Percentiles rank a stretch among this genome's conserved stretches.
Evolutionary conservation across 2,113 vertebrate species (phyloP).

Genomic region (Orycteropus afer): DNA sequence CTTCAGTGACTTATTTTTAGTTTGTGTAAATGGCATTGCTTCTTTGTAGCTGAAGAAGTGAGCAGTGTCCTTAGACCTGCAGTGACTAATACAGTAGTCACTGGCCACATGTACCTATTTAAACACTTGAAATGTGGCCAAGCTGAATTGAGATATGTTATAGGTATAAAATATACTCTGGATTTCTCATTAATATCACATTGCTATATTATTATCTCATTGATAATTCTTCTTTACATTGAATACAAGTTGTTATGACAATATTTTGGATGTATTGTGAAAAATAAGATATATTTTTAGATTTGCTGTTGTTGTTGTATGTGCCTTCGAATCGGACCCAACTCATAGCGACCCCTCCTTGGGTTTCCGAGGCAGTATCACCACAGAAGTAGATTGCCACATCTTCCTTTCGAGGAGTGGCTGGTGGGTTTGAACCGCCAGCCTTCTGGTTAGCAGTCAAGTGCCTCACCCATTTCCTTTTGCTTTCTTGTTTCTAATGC

Average conservation of each 20-base stretch:
- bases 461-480: background rate
- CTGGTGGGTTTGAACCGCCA: no score
- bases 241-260: background rate
- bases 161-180: background rate
- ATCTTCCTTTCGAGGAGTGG: no score
- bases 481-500: background rate
- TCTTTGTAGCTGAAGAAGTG: background rate
- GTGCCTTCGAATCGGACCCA: no score
- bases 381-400: no score
- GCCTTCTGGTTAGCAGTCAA: no score
- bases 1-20: background rate
- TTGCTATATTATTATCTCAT: background rate
- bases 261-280: background rate
- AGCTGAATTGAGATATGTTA: background rate
- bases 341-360: no score
- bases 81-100: background rate
- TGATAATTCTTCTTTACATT: background rate
- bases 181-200: background rate
- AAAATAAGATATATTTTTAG: background rate
- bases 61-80: background rate
- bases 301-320: no score
- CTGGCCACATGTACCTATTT: background rate
- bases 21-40: background rate
- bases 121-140: background rate
- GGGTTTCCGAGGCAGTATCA: no score